Base-by-base conservation (phyloP, 2,888 invertebrate species). In the Eupithecia abbreviata region DNA sequence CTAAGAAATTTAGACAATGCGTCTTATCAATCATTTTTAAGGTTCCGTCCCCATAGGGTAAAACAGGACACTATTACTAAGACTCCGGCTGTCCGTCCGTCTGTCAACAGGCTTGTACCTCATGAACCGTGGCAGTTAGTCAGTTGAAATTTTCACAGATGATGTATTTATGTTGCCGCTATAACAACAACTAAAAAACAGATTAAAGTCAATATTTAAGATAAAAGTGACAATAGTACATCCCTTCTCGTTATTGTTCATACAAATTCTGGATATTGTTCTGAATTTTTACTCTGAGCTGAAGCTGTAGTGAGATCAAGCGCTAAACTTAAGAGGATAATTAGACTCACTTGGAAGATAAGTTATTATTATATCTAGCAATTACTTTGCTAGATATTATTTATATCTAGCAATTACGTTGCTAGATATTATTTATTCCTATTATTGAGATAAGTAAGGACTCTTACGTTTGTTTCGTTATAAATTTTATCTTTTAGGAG, bases 291-390 rank as follows among this genome's bases (percentile, higher is more conserved):
- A 66, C 81, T 71, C 58, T 66, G 74, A 81, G 68, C 72, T 74
- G 71, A 72, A 78, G 68, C 30, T 71, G 62, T 72, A 71, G 83
- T 85, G 85, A 86, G 90, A 90, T 91, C 89, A 90, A 90, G 89
- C 86, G 82, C 84, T 85, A 85, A 85, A 88, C 84, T 89, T 84
- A 84, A 90, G 90, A 88, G 90, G 85, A 88, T 90, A 91, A 91
- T 91, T 91, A 90, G 89, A 76, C 76, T 72, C 71, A 75, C 78
- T 73, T 18, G 58, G 81, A 82, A 81, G 76, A 77, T 78, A 81
- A 76, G 82, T 76, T 83, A 83, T 85, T 84, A 73, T 30, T 30
- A 30, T 30, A 30, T 30, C 30, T 30, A 30, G 30, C 30, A 30
- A 30, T 30, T 30, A 30, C 30, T 30, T 30, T 30, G 30, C 30